A percentile compares a stretch with the other conserved stretches of the same genome.
phyloP scores from a whole-genome alignment of 2,888 invertebrate genomes.

The Lasioglossum zephyrum region DNA sequence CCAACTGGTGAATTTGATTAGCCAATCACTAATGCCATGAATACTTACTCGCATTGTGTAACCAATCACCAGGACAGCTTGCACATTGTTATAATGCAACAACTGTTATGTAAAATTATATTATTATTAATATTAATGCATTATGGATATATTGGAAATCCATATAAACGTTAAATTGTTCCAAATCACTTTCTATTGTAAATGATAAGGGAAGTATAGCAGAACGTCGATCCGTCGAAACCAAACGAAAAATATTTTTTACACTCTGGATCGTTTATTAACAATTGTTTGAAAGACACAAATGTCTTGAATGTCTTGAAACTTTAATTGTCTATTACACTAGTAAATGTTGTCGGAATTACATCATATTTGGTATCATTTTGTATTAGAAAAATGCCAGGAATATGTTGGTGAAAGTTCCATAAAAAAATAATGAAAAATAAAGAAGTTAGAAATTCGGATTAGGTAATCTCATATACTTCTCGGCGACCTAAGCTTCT shows the following conservation, averaged over 20 bases:
- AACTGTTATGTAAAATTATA: neutral
- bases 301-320: neutral
- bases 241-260: neutral
- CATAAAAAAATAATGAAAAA: no score
- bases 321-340: no score
- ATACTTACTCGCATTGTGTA: neutral
- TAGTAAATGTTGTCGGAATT: no score
- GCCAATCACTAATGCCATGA: neutral
- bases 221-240: neutral
- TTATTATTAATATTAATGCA: neutral
- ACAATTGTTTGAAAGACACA: neutral
- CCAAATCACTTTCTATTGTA: constrained; percentile 10
- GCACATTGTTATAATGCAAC: constrained; percentile 3
- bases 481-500: no score
- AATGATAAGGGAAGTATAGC: neutral
- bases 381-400: no score
- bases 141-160: neutral
- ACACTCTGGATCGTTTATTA: neutral
- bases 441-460: no score
- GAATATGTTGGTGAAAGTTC: no score
- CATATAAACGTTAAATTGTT: constrained; percentile 1
- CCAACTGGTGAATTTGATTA: neutral
- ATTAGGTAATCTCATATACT: no score
- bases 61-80: neutral
- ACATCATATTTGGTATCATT: no score